A percentile compares a stretch with the other conserved stretches of the same genome.
Evolutionary conservation across 2,797 vertebrate genomes (phyloP).

Genomic region (Chloroceryle amazona): DNA sequence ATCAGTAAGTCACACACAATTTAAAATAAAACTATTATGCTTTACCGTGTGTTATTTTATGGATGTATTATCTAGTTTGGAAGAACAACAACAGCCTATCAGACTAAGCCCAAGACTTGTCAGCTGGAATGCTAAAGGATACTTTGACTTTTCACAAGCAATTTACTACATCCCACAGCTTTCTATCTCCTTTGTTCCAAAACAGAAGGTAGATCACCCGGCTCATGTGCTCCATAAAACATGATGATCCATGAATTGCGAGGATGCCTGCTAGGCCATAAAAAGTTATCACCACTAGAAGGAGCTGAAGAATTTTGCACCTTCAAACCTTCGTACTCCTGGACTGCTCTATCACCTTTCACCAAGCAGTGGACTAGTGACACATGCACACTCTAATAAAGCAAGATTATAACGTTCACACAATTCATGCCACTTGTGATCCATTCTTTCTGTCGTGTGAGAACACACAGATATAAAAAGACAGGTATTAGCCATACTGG

Average conservation of each 20-base stretch:
- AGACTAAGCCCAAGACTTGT: neutral
- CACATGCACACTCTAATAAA: accelerated
- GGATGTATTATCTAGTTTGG: neutral
- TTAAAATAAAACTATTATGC: neutral
- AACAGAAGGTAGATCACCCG: slow-evolving; percentile 1
- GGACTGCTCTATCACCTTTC: neutral
- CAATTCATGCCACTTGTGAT: neutral
- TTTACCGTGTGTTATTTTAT: neutral
- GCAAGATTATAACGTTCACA: neutral
- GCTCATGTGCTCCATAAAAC: neutral
- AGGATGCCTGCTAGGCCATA: neutral
- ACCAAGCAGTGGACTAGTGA: neutral
- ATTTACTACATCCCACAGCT: neutral
- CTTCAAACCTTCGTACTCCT: neutral
- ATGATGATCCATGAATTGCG: neutral
- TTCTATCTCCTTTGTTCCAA: slow-evolving; percentile 16
- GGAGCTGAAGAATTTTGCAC: neutral
- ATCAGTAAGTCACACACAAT: neutral
- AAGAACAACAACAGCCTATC: neutral
- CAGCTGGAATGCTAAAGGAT: neutral
- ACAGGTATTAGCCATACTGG: neutral
- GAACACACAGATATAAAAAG: neutral
- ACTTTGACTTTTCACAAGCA: neutral
- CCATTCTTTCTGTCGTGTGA: neutral
- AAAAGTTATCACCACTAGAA: neutral